A percentile compares a stretch with the other conserved stretches of the same genome.
phyloP scores from a whole-genome alignment of 1,140 invertebrate genomes.

The Bathynomus jamesi region DNA sequence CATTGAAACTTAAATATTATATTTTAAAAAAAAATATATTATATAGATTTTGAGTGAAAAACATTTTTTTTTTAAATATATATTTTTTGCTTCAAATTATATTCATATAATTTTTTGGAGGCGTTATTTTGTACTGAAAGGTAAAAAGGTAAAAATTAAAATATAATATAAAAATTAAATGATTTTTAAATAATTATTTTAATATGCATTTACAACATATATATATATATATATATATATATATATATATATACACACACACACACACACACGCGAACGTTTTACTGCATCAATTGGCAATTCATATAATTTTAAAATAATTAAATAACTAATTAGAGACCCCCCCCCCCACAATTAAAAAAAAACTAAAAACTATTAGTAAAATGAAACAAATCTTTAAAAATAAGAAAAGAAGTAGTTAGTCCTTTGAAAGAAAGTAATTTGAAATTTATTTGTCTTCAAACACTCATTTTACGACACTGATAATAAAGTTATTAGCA shows the following conservation, averaged over 20 bases:
- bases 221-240: conserved; percentile 16
- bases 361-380: not conserved
- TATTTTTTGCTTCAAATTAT: not conserved
- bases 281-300: not conserved
- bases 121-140: not conserved
- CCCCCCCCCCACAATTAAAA: not conserved
- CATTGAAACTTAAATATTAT: no score
- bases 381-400: not conserved
- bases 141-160: no score
- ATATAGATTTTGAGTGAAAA: not conserved
- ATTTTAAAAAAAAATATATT: not conserved
- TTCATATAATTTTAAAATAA: not conserved
- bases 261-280: not conserved
- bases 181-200: not conserved
- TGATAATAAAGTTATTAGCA: not conserved
- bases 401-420: not conserved
- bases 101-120: not conserved
- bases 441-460: not conserved
- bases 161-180: no score
- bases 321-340: not conserved
- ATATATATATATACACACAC: conserved; percentile 3
- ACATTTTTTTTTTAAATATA: not conserved
- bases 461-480: not conserved
- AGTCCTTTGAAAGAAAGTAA: not conserved
- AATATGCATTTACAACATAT: not conserved